Evolutionary conservation across 2,113 vertebrate species (phyloP), one percentile per base, ranked within the genome.

Genomic region (Otus sunia): DNA sequence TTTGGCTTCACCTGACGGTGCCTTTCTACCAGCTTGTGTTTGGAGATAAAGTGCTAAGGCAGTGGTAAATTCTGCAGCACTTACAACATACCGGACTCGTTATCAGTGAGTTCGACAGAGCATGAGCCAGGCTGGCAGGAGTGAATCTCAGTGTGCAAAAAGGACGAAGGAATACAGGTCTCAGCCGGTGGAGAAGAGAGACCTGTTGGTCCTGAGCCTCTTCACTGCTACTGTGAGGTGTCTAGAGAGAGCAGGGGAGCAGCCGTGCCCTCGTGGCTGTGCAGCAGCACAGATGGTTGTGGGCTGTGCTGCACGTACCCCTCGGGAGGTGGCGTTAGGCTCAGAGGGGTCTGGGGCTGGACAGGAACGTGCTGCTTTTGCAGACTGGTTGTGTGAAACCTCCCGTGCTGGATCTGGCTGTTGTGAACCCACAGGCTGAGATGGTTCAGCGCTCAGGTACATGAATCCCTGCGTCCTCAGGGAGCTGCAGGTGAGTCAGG

Each of bases 61-160:
- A 5, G 66, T 56, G 73, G 63, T 73, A 50, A 92, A 92, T 85
- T 25, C 78, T 84, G 86, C 90, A 88, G 86, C 77, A 11, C 64
- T 87, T 73, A 36, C 73, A 68, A 84, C 92, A 56, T 22, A 6
- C 81, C 2, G 2, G 63, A 2, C 82, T 94, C 19, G 2, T 80
- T 85, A 50, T 73, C 95, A 6, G 45, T 0, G 73, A 49, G 82
- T 90, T 94, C 92, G 92, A 16, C 49, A 68, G 94, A 86, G 89
- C 81, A 55, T 2, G 27, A 84, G 63, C 58, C 88, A 79, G 81
- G 53, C 95, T 59, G 78, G 91, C 86, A 84, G 94, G 77, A 36
- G 41, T 79, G 82, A 77, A 88, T 80, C 91, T 23, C 81, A 53
- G 52, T 52, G 2, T 6, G 64, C 52, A 34, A 8, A 63, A 52